Base-by-base conservation (phyloP, 1,140 invertebrate genomes). In the Trialeurodes vaporariorum region DNA sequence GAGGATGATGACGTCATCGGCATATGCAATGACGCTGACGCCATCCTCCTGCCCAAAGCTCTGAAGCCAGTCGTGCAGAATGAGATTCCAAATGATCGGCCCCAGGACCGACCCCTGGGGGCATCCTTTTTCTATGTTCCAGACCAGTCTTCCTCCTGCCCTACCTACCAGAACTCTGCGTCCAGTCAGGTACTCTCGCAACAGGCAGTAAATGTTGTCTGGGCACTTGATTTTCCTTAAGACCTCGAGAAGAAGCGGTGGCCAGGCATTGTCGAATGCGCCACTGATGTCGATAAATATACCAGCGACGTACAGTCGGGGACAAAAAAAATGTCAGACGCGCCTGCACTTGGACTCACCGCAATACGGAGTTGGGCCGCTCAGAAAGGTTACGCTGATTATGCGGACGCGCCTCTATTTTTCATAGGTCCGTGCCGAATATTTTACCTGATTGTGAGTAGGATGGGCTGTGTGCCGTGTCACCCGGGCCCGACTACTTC, bases 181-280 rank as follows among this genome's bases (percentile, higher is more conserved):
- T 49, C 34, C 34, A 9, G 5, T 5, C 5, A 49, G 34, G 34
- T 49, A 49, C 5, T 49, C 17, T 17, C 17, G 34, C 5, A 49
- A 17, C 5, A 49, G 17, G 34, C 5, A 5, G 5, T 9, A 5
- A 9, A 49, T 49, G 17, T 49, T 49, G 17, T 17, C 34, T 9
- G 34, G 34, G 34, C 34, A 49, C 5, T 17, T 17, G 5, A 9
- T 49, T 17, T 49, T 5, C 34, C 34, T 49, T 5, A 49, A 17
- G 34, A 49, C 17, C 34, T 49, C 34, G 60, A 67, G 23, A 17
- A 67, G n/a, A 2, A 60, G 59, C 40, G 66, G 66, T 34, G 59
- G 61, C 66, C 66, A 67, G 2, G 66, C 66, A 24, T 49, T 63
- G 61, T 67, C 66, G 49, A 67, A 67, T 49, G 27, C 66, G 59